phyloP scores from a whole-genome alignment of 2,113 vertebrate species.

The Chloroceryle aenea region DNA sequence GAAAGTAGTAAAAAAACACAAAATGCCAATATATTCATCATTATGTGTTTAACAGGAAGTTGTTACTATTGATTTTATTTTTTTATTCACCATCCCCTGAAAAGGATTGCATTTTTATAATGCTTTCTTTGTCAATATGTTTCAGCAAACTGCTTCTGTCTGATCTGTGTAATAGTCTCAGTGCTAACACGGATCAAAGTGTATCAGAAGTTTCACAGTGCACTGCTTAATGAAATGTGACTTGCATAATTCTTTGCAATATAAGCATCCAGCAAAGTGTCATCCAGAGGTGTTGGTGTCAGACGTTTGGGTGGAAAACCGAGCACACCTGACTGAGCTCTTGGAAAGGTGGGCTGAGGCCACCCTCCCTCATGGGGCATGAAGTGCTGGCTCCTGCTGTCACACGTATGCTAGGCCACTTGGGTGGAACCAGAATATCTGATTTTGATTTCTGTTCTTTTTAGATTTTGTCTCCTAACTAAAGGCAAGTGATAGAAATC shows the following conservation, averaged over 20 bases:
- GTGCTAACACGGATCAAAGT: not conserved
- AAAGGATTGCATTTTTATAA: not conserved
- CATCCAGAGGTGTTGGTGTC: not conserved
- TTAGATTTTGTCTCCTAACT: not conserved
- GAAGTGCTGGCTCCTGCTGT: not conserved
- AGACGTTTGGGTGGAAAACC: not conserved
- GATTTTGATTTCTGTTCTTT: not conserved
- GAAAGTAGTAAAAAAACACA: not conserved
- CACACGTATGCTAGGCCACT: fast-evolving
- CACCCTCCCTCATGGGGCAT: fast-evolving
- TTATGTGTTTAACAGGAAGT: not conserved
- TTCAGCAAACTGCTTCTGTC: not conserved
- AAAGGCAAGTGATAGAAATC: not conserved
- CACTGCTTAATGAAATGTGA: not conserved
- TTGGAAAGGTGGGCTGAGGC: not conserved
- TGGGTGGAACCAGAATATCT: not conserved
- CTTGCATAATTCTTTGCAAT: conserved; percentile 4
- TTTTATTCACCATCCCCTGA: not conserved
- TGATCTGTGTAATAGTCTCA: not conserved
- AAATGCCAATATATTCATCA: not conserved
- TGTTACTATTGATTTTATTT: not conserved
- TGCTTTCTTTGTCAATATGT: not conserved
- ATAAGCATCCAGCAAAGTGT: not conserved
- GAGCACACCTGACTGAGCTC: not conserved
- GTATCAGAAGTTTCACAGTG: not conserved